phyloP scores from a whole-genome alignment of 2,797 vertebrate genomes.

The Zalophus californianus region DNA sequence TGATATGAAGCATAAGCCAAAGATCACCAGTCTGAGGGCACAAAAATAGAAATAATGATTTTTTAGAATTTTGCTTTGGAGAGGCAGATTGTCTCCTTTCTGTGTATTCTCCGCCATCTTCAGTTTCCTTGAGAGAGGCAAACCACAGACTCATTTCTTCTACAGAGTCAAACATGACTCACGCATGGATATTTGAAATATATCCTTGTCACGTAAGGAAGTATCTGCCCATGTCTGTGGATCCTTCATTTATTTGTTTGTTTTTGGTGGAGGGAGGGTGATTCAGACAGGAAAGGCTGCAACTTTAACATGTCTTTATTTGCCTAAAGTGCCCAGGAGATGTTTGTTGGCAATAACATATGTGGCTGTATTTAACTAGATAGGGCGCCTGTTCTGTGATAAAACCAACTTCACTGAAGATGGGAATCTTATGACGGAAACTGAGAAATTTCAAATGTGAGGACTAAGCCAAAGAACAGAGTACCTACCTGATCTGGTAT shows the following conservation, averaged over 20 bases:
- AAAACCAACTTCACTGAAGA: neutral
- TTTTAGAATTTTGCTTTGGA: constrained; percentile 47
- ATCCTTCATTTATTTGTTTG: neutral
- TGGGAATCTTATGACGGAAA: neutral
- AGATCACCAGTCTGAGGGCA: neutral
- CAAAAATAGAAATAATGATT: neutral
- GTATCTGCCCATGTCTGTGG: neutral
- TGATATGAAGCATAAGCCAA: constrained; percentile 27
- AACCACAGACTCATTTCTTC: neutral
- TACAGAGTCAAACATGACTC: neutral
- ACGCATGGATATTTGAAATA: neutral
- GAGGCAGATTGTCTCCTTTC: neutral
- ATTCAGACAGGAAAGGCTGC: neutral
- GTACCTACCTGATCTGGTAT: neutral
- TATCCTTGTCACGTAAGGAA: neutral
- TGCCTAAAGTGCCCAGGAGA: neutral
- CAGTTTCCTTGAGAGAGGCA: constrained; percentile 3
- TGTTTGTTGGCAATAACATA: neutral
- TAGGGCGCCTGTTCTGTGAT: neutral
- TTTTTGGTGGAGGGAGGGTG: neutral
- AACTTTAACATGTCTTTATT: neutral
- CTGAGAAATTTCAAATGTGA: neutral
- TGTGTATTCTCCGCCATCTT: neutral
- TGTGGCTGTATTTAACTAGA: neutral
- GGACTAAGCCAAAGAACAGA: neutral